phyloP scores from a whole-genome alignment of 2,113 vertebrate genomes.

The Festucalex cinctus region DNA sequence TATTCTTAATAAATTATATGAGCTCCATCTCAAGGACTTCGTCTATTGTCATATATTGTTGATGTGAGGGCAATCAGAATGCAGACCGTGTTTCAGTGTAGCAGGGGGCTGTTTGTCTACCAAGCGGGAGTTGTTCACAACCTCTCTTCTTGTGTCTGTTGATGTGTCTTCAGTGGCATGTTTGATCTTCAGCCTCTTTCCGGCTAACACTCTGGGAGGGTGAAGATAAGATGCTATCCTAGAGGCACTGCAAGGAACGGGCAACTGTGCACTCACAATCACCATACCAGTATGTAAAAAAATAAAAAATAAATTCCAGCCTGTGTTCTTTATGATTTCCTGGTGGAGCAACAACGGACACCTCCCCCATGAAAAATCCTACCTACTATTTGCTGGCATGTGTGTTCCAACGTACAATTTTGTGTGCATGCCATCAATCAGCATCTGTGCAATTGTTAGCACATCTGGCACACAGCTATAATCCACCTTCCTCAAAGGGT shows the following conservation, averaged over 20 bases:
- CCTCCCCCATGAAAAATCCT: constrained; percentile 14
- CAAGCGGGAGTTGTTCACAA: background rate
- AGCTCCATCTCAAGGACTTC: background rate
- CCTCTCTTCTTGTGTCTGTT: constrained; percentile 10
- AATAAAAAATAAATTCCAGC: background rate
- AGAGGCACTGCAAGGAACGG: constrained; percentile 28
- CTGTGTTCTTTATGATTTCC: constrained; percentile 19
- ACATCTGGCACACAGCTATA: constrained; percentile 35
- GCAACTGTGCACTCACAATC: constrained; percentile 3
- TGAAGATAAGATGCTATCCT: constrained; percentile 16
- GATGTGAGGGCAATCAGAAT: constrained; percentile 25
- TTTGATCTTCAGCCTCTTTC: constrained; percentile 56
- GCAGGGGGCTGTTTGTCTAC: constrained; percentile 42
- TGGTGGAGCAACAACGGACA: constrained; percentile 17
- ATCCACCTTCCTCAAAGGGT: constrained; percentile 33
- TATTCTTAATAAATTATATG: background rate
- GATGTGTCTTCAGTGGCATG: constrained; percentile 44
- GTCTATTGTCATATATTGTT: background rate
- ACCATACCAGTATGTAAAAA: background rate
- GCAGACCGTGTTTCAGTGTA: constrained; percentile 27
- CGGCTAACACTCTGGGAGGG: background rate
- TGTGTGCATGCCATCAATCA: constrained; percentile 14
- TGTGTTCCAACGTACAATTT: constrained; percentile 13
- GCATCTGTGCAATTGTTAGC: constrained; percentile 27
- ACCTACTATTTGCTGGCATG: constrained; percentile 5